Evolutionary conservation across 2,888 invertebrate species (phyloP).

Genomic region (Dorcus parallelipipedus): DNA sequence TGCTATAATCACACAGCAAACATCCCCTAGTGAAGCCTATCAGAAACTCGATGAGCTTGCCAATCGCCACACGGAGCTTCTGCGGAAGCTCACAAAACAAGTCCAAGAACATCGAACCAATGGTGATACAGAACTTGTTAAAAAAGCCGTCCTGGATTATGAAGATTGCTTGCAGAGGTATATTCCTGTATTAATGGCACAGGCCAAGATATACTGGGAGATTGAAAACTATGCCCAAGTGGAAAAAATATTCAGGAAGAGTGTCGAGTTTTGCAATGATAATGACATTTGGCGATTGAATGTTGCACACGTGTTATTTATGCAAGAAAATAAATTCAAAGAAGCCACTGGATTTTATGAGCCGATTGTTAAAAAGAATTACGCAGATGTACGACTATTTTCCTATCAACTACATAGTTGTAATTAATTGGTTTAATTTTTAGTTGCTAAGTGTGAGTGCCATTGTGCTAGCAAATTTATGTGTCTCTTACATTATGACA

Average conservation of each 20-base stretch:
- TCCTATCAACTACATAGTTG: background rate
- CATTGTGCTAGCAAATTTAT: slow-evolving; percentile 96
- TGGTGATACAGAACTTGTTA: slow-evolving; percentile 84
- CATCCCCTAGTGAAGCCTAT: slow-evolving; percentile 93
- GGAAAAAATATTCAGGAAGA: slow-evolving; percentile 94
- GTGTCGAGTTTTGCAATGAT: slow-evolving; percentile 97
- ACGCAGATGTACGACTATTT: slow-evolving; percentile 64
- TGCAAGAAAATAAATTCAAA: slow-evolving; percentile 98
- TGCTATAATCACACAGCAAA: slow-evolving; percentile 94
- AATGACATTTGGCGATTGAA: slow-evolving; percentile 97
- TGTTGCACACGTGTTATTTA: slow-evolving; percentile 97
- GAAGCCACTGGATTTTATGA: slow-evolving; percentile 98
- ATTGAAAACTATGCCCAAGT: slow-evolving; percentile 93
- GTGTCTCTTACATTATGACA: slow-evolving; percentile 99
- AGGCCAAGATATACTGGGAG: slow-evolving; percentile 99
- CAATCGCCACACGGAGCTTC: slow-evolving; percentile 81
- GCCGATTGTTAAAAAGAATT: slow-evolving; percentile 93
- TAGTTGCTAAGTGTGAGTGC: slow-evolving; percentile 91
- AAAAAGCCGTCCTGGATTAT: slow-evolving; percentile 87
- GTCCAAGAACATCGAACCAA: slow-evolving; percentile 89
- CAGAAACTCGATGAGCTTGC: slow-evolving; percentile 94
- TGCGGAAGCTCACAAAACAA: slow-evolving; percentile 89
- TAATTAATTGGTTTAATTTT: slow-evolving; percentile 25
- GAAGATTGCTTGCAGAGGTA: slow-evolving; percentile 89
- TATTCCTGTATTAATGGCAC: slow-evolving; percentile 98